These are phyloP conservation scores for Salmo trutta DNA, from an alignment of 2,797 vertebrate genomes.

Conservation along the genomic window DNA sequence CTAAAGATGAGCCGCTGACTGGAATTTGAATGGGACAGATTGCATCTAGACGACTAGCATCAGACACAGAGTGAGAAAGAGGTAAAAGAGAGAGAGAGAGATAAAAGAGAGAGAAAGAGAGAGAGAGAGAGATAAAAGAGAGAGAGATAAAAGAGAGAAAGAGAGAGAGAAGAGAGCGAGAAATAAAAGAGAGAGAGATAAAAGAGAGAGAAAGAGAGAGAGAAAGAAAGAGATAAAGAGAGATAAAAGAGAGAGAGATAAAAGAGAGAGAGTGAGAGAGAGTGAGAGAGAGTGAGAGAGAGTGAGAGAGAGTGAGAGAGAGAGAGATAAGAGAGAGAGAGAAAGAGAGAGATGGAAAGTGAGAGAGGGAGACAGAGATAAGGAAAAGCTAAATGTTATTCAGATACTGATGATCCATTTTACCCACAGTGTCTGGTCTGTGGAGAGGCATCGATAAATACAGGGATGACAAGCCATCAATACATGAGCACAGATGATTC, in stretches of 20 bases:
- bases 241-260: too few relatives aligned
- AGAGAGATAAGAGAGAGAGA: too few relatives aligned
- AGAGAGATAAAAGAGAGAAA: too few relatives aligned
- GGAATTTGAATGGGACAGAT: constrained; percentile 1
- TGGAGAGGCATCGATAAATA: constrained; percentile 14
- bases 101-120: too few relatives aligned
- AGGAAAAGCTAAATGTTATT: constrained; percentile 15
- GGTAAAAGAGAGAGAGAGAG: too few relatives aligned
- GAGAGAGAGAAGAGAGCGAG: too few relatives aligned
- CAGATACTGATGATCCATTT: constrained; percentile 20
- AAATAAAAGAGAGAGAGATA: too few relatives aligned
- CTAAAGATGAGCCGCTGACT: constrained; percentile 14
- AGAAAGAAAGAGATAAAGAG: accelerated
- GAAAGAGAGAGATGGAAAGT: too few relatives aligned
- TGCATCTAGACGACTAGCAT: background rate
- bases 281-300: background rate
- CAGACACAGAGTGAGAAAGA: constrained; percentile 27
- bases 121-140: too few relatives aligned
- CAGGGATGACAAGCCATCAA: constrained; percentile 48
- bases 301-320: too few relatives aligned
- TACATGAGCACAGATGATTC: constrained; percentile 37
- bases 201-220: too few relatives aligned
- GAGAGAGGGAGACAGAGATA: background rate
- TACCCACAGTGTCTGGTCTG: background rate
- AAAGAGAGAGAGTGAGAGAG: background rate